Conservation (phyloP, 2,797 vertebrate genomes). For the Sebastes itinus region DNA sequence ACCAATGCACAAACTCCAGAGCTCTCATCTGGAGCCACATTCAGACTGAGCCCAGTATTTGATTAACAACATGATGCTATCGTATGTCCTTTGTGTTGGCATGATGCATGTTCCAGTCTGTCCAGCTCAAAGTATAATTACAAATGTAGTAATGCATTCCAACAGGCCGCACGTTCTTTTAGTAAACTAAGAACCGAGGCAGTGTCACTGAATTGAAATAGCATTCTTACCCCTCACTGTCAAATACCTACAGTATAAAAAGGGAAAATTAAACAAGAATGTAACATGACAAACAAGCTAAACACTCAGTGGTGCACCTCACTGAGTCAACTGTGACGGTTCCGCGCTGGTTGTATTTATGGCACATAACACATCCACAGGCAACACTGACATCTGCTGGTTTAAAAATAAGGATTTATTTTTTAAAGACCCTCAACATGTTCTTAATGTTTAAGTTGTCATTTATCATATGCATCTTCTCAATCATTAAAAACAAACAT, state of each 20-base stretch:
- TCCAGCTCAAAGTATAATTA: constrained; percentile 7
- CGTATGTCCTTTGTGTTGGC: constrained; percentile 5
- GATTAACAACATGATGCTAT: background rate
- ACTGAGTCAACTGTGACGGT: background rate
- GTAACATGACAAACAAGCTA: background rate
- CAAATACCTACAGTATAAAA: background rate
- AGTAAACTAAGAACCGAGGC: background rate
- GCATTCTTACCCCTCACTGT: background rate
- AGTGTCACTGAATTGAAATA: background rate
- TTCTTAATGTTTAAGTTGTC: background rate
- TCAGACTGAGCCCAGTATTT: background rate
- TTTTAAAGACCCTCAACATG: background rate
- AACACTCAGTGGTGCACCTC: background rate
- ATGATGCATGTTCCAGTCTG: background rate
- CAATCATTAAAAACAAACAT: background rate
- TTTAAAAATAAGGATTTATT: background rate
- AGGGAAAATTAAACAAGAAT: background rate
- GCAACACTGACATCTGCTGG: constrained; percentile 80
- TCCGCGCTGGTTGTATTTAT: background rate
- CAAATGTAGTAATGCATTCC: background rate
- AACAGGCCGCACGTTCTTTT: background rate
- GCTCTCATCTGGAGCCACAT: background rate
- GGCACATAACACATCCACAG: constrained; percentile 16
- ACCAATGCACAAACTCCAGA: background rate
- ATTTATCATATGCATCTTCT: background rate